Base-by-base conservation (phyloP, 2,888 invertebrate species). In the Philonicus albiceps region DNA sequence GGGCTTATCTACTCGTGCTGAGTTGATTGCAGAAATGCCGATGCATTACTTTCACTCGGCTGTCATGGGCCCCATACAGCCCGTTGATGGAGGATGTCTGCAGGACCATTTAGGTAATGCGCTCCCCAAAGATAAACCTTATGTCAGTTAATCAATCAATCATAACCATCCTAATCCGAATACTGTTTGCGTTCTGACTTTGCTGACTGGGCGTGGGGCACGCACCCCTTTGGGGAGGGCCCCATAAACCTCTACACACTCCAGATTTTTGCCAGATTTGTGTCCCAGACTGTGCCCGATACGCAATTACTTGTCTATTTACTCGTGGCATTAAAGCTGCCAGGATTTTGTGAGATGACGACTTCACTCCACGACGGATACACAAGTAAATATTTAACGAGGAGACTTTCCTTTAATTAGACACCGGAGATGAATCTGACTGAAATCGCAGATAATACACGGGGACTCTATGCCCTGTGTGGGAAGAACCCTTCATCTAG, bases 311-410 rank as follows among this genome's bases (percentile, higher is more conserved):
- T 84, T 84, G 73, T 87, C 76, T 84, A 86, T 86, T 87, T 87
- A 84, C 73, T 78, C 87, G 84, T 87, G 87, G 75, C 78, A 86
- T 87, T 86, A 84, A 86, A 84, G 73, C 73, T 87, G 72, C 86
- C 74, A 80, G 53, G 87, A 86, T 87, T 80, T 80, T 72, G 85
- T 49, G 72, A 74, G 87, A 87, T 53, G 74, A 64, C 73, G 74
- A 87, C 64, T 86, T 86, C 81, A 87, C 86, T 86, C 86, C 85
- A 74, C 19, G 64, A 86, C 87, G 86, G 87, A 87, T 87, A 87
- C 86, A 86, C 78, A 80, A 85, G 84, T 87, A 87, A 87, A 87
- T 87, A 87, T 87, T 87, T 87, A 87, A 87, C 86, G 74, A 87
- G 85, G 64, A 78, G 86, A 80, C 80, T 74, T 80, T 83, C 86